Conservation (phyloP, 2,888 invertebrate species). For the Lithophane leautieri region DNA sequence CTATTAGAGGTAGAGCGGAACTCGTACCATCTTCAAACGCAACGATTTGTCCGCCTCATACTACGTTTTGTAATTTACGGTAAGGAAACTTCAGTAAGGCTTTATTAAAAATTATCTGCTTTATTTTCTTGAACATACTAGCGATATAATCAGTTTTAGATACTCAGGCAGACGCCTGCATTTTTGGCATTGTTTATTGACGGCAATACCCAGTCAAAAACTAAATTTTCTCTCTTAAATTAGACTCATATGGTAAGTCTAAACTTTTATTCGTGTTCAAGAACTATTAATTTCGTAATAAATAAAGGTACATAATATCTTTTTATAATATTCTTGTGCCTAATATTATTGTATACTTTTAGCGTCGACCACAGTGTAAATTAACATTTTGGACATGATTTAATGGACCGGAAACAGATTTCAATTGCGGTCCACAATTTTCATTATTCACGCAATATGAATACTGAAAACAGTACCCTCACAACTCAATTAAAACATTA, state of each 20-base stretch:
- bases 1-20: slow-evolving; percentile 5
- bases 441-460: slow-evolving; percentile 21
- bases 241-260: neutral
- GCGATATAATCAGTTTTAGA: neutral
- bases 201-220: slow-evolving; percentile 17
- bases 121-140: slow-evolving; percentile 1
- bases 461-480: slow-evolving; percentile 7
- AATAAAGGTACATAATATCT: too few relatives aligned
- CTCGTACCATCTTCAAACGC: slow-evolving; percentile 4
- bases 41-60: neutral
- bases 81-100: neutral
- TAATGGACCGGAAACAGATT: slow-evolving; percentile 17
- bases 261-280: neutral
- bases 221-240: neutral
- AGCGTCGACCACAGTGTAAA: slow-evolving; percentile 7
- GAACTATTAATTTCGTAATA: neutral
- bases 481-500: neutral
- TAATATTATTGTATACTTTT: neutral
- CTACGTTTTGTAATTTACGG: too few relatives aligned
- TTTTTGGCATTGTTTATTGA: neutral
- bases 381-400: neutral
- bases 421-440: slow-evolving; percentile 18
- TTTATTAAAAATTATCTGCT: too few relatives aligned
- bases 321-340: neutral
- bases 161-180: neutral